Conservation (phyloP, 2,888 invertebrate species). For the Heliconius hortense region DNA sequence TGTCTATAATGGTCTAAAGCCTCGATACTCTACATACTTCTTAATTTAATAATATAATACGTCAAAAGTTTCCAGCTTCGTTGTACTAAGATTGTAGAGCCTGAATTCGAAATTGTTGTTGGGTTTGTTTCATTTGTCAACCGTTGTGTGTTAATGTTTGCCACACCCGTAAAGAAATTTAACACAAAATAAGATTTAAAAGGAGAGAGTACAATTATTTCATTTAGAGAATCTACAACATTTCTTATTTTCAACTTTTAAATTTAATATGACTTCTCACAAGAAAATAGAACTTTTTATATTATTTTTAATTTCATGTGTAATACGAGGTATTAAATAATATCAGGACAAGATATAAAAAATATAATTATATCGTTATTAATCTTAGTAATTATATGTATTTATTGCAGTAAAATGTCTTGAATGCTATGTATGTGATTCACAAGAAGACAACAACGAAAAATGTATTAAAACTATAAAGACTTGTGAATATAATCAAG, state of each 20-base stretch:
- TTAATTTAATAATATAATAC: too few species aligned
- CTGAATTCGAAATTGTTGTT: constrained; percentile 19
- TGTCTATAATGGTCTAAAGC: too few species aligned
- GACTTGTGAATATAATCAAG: constrained; percentile 93
- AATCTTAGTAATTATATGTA: constrained; percentile 25
- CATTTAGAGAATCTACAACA: neutral
- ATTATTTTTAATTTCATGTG: constrained; percentile 21
- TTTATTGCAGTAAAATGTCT: constrained; percentile 84
- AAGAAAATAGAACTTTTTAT: constrained; percentile 1
- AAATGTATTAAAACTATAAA: constrained; percentile 96
- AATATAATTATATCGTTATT: neutral
- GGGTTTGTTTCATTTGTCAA: neutral
- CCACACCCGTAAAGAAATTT: constrained; percentile 16
- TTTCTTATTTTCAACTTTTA: neutral
- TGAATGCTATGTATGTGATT: constrained; percentile 97
- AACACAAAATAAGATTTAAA: neutral
- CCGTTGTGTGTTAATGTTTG: neutral
- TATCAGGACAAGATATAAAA: neutral
- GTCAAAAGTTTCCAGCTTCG: too few species aligned
- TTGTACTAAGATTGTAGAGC: too few species aligned
- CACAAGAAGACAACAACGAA: constrained; percentile 95
- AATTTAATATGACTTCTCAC: constrained; percentile 6
- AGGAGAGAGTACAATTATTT: neutral
- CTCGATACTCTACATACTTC: too few species aligned
- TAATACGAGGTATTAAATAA: constrained; percentile 30